Base-by-base conservation (phyloP, 1,140 invertebrate genomes). In the Drosophila baimaii region DNA sequence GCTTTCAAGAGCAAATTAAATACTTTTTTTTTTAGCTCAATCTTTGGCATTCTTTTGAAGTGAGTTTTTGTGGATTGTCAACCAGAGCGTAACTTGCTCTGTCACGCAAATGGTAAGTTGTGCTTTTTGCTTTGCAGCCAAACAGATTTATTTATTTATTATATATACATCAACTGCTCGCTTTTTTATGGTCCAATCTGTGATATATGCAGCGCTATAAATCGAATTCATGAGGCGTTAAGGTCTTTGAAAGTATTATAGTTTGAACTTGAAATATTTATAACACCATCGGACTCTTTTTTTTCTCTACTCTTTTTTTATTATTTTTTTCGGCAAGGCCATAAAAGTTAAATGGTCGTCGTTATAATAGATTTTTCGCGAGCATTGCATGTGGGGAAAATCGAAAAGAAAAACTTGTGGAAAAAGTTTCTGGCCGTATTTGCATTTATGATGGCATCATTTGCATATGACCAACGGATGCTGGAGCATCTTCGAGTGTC, bases 211-310 rank as follows among this genome's bases (percentile, higher is more conserved):
- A 63, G 52, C 19, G 65, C 64, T 46, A 80, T 88, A 88, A 89
- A 89, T 84, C 62, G 83, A 84, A 65, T 74, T 65, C 57, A 47
- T 77, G 84, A 88, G 77, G 84, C 84, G 84, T 84, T 72, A 88
- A 89, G 72, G 62, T 52, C 79, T 79, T 55, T 37, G 76, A 79
- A 77, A 79, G 62, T 73, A 69, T 83, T 79, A 79, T 39, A 29
- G 55, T 89, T 80, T 88, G 84, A 88, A 89, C 84, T 88, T 88
- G 84, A 84, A 88, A 89, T 71, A 51, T 80, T 59, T 70, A 51
- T 64, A 44, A 41, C 44, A 63, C 37, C 44, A 56, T 71, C 19
- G 2, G 44, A 33, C 21, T 44, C 35, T 47, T 25, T 69, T 64
- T 55, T 23, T 17, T 15, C 17, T 3, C 25, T 27, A 35, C 27